Conservation (phyloP, 2,888 invertebrate species). For the Ellobium chinense region DNA sequence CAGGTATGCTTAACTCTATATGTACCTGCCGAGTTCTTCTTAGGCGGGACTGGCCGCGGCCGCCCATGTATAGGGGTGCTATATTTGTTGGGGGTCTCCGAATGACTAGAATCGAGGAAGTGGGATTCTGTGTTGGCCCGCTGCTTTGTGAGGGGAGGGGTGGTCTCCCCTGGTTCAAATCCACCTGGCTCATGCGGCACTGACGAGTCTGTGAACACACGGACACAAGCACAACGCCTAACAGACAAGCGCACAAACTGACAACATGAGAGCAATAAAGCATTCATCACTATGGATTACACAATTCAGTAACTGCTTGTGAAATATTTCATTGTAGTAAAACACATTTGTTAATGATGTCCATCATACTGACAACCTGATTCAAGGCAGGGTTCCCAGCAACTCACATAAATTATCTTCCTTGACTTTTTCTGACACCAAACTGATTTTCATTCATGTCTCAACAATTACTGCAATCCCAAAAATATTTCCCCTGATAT, state of each 20-base stretch:
- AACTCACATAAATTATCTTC: too few relatives aligned
- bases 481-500: too few relatives aligned
- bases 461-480: too few relatives aligned
- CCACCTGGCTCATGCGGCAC: slow-evolving; percentile 24
- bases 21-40: slow-evolving; percentile 45
- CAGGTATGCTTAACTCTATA: too few relatives aligned
- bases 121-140: slow-evolving; percentile 53
- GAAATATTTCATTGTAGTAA: too few relatives aligned
- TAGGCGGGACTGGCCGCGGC: slow-evolving; percentile 87
- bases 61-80: slow-evolving; percentile 78
- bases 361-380: too few relatives aligned
- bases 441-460: too few relatives aligned
- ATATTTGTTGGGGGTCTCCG: slow-evolving; percentile 49
- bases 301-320: too few relatives aligned
- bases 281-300: too few relatives aligned
- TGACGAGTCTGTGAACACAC: slow-evolving; percentile 44
- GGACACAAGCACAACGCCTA: slow-evolving; percentile 37
- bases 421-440: too few relatives aligned
- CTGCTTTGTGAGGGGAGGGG: slow-evolving; percentile 51
- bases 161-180: slow-evolving; percentile 21
- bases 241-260: slow-evolving; percentile 6
- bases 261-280: neutral
- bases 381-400: too few relatives aligned
- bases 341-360: too few relatives aligned
- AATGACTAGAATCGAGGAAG: slow-evolving; percentile 44